These are phyloP conservation scores for Arrhamphus sclerolepis DNA, from an alignment of 2,797 vertebrate species.

Conservation along the genomic window DNA sequence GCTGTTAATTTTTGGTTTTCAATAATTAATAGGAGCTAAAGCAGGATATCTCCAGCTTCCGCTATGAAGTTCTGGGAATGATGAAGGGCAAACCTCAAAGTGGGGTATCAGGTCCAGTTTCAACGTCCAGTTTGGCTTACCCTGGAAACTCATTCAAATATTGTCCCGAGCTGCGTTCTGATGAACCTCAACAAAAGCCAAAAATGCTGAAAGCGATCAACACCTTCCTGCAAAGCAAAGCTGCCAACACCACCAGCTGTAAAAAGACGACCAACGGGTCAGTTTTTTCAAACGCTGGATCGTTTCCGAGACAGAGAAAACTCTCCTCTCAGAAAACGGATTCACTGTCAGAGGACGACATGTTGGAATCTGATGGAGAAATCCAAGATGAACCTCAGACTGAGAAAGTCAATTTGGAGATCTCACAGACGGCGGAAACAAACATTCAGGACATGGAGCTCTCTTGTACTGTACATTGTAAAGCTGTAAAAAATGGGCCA, in stretches of 20 bases:
- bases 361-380: constrained; percentile 13
- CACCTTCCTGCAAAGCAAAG: constrained; percentile 70
- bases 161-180: constrained; percentile 69
- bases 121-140: constrained; percentile 78
- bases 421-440: constrained; percentile 49
- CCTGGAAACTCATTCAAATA: constrained; percentile 81
- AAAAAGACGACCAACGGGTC: constrained; percentile 78
- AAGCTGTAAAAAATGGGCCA: constrained; percentile 34
- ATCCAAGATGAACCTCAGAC: constrained; percentile 19
- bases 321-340: constrained; percentile 67
- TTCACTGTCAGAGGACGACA: constrained; percentile 76
- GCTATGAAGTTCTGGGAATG: constrained; percentile 95
- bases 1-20: constrained; percentile 24
- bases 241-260: constrained; percentile 57
- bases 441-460: constrained; percentile 34
- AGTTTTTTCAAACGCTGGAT: constrained; percentile 74
- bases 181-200: constrained; percentile 77
- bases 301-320: constrained; percentile 75
- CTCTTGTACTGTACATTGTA: background rate
- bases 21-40: constrained; percentile 88
- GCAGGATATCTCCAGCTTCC: constrained; percentile 98
- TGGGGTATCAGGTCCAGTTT: constrained; percentile 64
- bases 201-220: constrained; percentile 81
- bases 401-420: constrained; percentile 26
- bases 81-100: constrained; percentile 83